Percentiles rank a stretch among this genome's conserved stretches.
Evolutionary conservation across 2,888 invertebrate genomes (phyloP).

Genomic region (Lepidochrysops patricia): DNA sequence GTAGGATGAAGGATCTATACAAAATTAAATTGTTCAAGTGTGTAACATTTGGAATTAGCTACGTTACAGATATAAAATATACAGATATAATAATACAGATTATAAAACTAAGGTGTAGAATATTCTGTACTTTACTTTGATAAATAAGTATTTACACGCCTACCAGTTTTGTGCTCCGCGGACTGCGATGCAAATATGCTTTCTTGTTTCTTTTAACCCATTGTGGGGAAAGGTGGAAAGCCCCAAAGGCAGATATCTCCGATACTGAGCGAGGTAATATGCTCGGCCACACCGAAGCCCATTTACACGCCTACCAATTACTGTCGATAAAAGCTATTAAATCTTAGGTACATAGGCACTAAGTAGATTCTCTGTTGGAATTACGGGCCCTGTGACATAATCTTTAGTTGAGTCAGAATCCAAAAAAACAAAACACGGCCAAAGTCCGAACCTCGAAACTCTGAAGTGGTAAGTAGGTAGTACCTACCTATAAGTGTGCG

Average conservation of each 20-base stretch:
- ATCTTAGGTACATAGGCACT: background rate
- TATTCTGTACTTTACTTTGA: constrained; percentile 6
- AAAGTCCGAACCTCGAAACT: too few relatives aligned
- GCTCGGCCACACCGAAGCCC: too few relatives aligned
- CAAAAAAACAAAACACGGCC: background rate
- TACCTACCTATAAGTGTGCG: too few relatives aligned
- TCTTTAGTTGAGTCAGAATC: too few relatives aligned
- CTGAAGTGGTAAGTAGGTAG: background rate
- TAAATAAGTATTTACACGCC: constrained; percentile 8
- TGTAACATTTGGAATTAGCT: background rate
- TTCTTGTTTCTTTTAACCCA: too few relatives aligned
- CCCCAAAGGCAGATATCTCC: too few relatives aligned
- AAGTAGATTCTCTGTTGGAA: background rate
- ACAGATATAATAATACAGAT: background rate
- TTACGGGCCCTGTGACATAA: background rate
- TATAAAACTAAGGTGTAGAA: background rate
- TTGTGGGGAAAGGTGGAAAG: too few relatives aligned
- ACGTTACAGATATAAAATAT: background rate
- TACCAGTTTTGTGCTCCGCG: too few relatives aligned
- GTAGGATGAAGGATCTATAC: constrained; percentile 1
- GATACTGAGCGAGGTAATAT: too few relatives aligned
- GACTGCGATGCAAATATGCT: too few relatives aligned
- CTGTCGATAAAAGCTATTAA: background rate
- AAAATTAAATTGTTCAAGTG: constrained; percentile 7
- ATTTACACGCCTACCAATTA: background rate